Evolutionary conservation across 2,888 invertebrate genomes (phyloP), one percentile per base, ranked within the genome.

Genomic region (Caenorhabditis sp.): DNA sequence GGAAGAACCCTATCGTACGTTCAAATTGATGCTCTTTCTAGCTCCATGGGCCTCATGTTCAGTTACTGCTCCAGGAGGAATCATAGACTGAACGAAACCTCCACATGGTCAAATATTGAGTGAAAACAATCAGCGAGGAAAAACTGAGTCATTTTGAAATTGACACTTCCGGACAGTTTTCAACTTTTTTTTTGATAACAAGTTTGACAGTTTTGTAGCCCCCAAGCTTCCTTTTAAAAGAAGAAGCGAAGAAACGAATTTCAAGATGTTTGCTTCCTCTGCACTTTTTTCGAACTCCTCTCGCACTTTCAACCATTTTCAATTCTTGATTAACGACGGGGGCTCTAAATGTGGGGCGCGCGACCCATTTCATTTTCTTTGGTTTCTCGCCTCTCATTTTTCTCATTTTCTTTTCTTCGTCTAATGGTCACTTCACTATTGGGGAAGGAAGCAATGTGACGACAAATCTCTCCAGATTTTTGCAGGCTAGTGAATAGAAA

Each of bases 241-340:
- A 4, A 38, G 19, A 49, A 49, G n/a, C 1, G 19, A 49, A 49
- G 19, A 19, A 8, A 47, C 47, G 4, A 35, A 35, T 35, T 6
- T 8, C 31, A 35, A 35, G 31, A 7, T 47, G n/a, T 47, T 12
- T 12, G 19, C n/a, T 22, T 51, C n/a, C 51, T 6, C n/a, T 22
- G 54, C 26, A 24, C 54, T 54, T 24, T 26, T 26, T 54, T 54
- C 26, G 54, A 54, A 24, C 54, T 24, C 6, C 24, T 51, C 16
- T 22, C n/a, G 14, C 66, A 31, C 66, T 54, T 31, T 35, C 64
- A 2, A 31, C 28, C 58, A 26, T 47, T 49, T 49, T 14, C 28
- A 19, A 49, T 31, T 54, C 56, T 54, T 41, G 38, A 54, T 69
- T 56, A 41, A 56, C 51, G 47, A 44, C 63, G n/a, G n/a, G n/a